Evolutionary conservation across 2,113 vertebrate species (phyloP).

Genomic region (Vulpes ferrilata): DNA sequence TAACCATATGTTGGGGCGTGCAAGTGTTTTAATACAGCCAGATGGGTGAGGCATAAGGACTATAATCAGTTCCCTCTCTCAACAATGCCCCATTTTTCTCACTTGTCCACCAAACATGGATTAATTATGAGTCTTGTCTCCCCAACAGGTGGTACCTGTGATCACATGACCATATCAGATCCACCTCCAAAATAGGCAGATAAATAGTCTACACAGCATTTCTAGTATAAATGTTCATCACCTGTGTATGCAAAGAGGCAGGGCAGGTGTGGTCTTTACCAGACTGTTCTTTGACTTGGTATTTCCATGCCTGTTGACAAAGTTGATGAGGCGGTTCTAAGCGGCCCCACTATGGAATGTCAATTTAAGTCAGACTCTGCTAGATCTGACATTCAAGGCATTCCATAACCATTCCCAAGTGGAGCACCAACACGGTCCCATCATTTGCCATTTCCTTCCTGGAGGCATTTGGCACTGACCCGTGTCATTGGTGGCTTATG

Average conservation of each 20-base stretch:
- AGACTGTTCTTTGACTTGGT: neutral
- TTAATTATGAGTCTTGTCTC: slow-evolving; percentile 76
- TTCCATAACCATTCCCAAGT: neutral
- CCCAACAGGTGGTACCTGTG: slow-evolving; percentile 74
- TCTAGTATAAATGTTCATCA: neutral
- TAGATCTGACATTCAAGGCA: neutral
- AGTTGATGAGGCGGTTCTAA: slow-evolving; percentile 17
- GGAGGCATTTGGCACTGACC: neutral
- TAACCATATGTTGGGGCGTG: slow-evolving; percentile 51
- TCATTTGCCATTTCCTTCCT: neutral
- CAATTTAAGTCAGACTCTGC: neutral
- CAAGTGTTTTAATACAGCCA: slow-evolving; percentile 62
- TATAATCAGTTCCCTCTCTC: slow-evolving; percentile 75
- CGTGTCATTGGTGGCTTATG: neutral
- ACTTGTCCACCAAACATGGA: slow-evolving; percentile 69
- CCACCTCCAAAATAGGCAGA: slow-evolving; percentile 36
- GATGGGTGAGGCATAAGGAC: slow-evolving; percentile 70
- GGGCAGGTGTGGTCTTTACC: neutral
- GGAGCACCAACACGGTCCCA: neutral
- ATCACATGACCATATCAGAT: slow-evolving; percentile 54
- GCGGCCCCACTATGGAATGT: neutral
- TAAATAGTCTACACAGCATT: neutral
- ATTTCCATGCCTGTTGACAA: neutral
- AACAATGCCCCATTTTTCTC: slow-evolving; percentile 75
- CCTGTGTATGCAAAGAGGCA: neutral